A percentile compares a stretch with the other conserved stretches of the same genome.
Conservation (phyloP, 2,888 invertebrate species). For the Scaeva pyrastri region DNA sequence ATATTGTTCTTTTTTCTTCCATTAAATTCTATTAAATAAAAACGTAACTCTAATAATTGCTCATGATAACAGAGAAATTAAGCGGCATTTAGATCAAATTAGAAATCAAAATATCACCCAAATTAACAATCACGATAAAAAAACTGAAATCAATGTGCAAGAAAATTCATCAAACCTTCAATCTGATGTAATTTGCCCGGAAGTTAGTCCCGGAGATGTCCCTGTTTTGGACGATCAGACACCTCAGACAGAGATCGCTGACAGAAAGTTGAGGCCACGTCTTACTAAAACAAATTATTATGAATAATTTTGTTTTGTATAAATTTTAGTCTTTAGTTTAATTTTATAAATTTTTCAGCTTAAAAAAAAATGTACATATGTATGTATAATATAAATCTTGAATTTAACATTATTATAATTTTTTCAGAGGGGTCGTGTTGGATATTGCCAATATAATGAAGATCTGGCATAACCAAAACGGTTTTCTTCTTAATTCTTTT, state of each 20-base stretch:
- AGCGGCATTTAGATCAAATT: no score
- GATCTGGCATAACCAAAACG: no score
- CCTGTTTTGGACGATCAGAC: neutral
- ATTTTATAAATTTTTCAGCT: neutral
- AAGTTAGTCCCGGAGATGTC: slow-evolving; percentile 1
- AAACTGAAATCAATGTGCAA: slow-evolving; percentile 19
- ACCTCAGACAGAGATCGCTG: neutral
- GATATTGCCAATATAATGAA: no score
- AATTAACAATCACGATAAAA: neutral
- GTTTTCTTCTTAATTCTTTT: no score
- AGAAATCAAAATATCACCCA: neutral
- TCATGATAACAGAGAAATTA: no score
- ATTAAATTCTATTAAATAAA: no score
- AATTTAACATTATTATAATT: neutral
- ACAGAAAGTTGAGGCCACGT: slow-evolving; percentile 4
- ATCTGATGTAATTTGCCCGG: neutral
- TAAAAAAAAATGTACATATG: neutral
- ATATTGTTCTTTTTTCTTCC: no score
- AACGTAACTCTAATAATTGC: no score
- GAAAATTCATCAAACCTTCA: neutral
- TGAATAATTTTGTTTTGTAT: slow-evolving; percentile 1
- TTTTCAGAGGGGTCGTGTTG: no score
- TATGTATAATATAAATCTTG: neutral
- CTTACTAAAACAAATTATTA: slow-evolving; percentile 1
- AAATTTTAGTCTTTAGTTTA: neutral